Percentiles rank a stretch among this genome's conserved stretches.
phyloP scores from a whole-genome alignment of 1,140 invertebrate species.

The Tetranychus cinnabarinus region DNA sequence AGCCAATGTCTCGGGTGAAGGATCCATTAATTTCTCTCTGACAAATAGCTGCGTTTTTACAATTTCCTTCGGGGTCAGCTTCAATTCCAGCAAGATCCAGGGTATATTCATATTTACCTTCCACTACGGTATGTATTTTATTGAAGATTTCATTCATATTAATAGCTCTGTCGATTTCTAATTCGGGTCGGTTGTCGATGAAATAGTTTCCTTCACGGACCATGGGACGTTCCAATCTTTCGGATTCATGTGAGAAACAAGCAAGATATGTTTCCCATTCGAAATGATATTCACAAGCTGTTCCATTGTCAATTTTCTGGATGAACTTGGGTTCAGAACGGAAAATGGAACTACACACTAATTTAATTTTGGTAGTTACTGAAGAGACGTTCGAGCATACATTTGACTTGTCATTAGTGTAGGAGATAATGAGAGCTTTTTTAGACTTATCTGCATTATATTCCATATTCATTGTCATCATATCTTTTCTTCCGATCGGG shows the following conservation, averaged over 20 bases:
- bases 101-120: conserved; percentile 11
- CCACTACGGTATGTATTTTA: not conserved
- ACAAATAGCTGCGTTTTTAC: conserved; percentile 12
- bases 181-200: not conserved
- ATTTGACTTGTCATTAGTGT: not conserved
- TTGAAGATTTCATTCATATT: not conserved
- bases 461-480: not conserved
- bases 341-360: not conserved
- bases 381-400: not conserved
- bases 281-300: conserved; percentile 19
- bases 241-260: conserved; percentile 10
- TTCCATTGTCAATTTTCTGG: not conserved
- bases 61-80: not conserved
- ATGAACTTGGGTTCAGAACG: conserved; percentile 1
- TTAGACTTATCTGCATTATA: not conserved
- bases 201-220: not conserved
- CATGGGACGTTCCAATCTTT: not conserved
- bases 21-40: conserved; percentile 8
- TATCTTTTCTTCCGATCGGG: not conserved
- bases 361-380: not conserved
- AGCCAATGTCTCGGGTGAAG: conserved; percentile 13
- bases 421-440: conserved; percentile 6
- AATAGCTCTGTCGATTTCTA: not conserved
- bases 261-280: conserved; percentile 19
- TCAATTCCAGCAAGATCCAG: conserved; percentile 6